Evolutionary conservation across 2,797 vertebrate genomes (phyloP), one percentile per base, ranked within the genome.

Genomic region (Scolopax bukidnonensis): DNA sequence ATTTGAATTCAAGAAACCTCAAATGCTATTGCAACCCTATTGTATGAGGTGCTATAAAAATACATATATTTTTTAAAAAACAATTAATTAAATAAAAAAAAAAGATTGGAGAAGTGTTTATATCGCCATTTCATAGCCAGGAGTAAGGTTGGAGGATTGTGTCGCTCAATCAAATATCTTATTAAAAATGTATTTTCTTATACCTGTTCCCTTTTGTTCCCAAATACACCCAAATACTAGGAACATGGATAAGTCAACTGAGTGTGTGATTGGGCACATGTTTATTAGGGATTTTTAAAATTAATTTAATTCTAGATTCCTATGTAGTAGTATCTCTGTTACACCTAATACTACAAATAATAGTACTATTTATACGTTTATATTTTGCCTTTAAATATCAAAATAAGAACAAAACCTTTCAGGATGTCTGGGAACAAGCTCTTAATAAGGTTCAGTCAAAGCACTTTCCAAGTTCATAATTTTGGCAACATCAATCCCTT

Each of bases 221-320:
- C 8, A 65, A 47, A 82, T 67, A 25, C 5, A 76, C 6, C 40
- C 5, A 23, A 47, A 47, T 60, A 43, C 32, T 9, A 59, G 45
- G 41, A 86, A 82, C 79, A 16, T 38, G 19, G 8, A 1, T 4
- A 59, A 30, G 30, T 84, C 19, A 53, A 64, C 7, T n/a, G 16
- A 1, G 2, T 54, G 3, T 65, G 21, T 59, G 38, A 56, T 50
- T 50, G 3, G 8, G 3, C 25, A 7, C 4, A 2, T 45, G 30
- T 63, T 83, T 63, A 6, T 38, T 51, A 53, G 7, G 15, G 30
- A 56, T 60, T 90, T 73, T 43, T 12, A 13, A 65, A 61, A 71
- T 32, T 48, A 8, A 68, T 67, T 84, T 82, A 28, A 73, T 84
- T 81, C 36, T 68, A 19, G 20, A 32, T 4, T 68, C 6, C 14